Percentiles rank a stretch among this genome's conserved stretches.
These are phyloP conservation scores for Microctenopoma steveboyesi DNA, from an alignment of 2,797 vertebrate genomes.

Conservation along the genomic window DNA sequence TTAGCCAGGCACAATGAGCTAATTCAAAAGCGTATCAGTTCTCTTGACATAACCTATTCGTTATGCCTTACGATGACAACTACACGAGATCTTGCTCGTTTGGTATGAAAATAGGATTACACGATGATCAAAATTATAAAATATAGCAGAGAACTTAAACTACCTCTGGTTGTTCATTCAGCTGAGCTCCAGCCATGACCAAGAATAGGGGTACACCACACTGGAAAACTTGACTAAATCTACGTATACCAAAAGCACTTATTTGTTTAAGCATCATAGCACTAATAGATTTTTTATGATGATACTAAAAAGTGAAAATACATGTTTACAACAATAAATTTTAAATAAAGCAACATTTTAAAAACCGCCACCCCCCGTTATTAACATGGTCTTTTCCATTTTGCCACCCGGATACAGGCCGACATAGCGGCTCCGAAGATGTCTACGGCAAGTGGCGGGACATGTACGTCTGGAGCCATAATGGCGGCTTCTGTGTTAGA, in stretches of 20 bases:
- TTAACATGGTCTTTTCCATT: slow-evolving; percentile 59
- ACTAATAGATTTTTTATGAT: fast-evolving
- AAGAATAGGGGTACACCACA: slow-evolving; percentile 19
- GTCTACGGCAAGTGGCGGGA: fast-evolving
- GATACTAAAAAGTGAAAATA: fast-evolving
- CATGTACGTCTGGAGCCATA: slow-evolving; percentile 44
- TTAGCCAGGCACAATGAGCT: slow-evolving; percentile 19
- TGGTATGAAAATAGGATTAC: fast-evolving
- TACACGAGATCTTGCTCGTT: no score
- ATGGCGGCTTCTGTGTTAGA: slow-evolving; percentile 58
- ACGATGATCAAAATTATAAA: background rate
- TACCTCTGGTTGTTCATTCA: slow-evolving; percentile 42
- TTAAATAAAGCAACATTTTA: background rate
- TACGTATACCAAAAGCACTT: fast-evolving
- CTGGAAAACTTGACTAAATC: background rate
- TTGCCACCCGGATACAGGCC: background rate
- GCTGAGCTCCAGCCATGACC: slow-evolving; percentile 5
- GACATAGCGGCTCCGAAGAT: slow-evolving; percentile 67
- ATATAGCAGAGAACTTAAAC: background rate
- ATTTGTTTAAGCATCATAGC: fast-evolving
- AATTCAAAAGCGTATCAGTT: background rate
- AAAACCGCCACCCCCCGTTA: fast-evolving
- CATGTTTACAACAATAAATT: fast-evolving
- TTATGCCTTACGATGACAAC: background rate
- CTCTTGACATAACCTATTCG: background rate